Conservation (phyloP, 2,113 vertebrate species). For the Dicrurus megarhynchus region DNA sequence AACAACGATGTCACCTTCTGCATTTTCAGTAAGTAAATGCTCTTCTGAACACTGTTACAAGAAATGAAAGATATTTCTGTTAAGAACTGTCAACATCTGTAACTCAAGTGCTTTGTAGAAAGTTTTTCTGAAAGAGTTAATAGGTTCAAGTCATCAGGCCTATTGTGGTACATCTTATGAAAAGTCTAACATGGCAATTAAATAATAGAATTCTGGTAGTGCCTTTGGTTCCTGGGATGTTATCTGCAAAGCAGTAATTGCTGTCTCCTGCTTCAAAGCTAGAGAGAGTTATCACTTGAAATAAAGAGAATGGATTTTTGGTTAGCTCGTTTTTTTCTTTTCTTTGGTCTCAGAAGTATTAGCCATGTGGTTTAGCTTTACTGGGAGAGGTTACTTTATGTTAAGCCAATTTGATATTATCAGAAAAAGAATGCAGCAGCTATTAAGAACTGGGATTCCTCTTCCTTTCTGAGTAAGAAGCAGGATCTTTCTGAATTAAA, state of each 20-base stretch:
- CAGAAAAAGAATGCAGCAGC: background rate
- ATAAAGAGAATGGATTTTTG: background rate
- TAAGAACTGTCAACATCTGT: background rate
- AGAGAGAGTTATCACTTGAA: background rate
- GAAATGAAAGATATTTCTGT: background rate
- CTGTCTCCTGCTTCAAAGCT: background rate
- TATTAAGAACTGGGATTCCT: background rate
- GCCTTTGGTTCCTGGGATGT: background rate
- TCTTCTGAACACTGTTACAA: background rate
- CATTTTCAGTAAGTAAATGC: conserved; percentile 61
- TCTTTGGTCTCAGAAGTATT: background rate
- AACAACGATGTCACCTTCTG: background rate
- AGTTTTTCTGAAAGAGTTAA: background rate
- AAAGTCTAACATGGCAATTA: background rate
- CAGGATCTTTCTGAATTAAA: background rate
- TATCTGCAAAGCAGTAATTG: background rate
- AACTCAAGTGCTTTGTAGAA: background rate
- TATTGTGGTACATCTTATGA: background rate
- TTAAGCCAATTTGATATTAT: background rate
- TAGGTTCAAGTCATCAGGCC: background rate
- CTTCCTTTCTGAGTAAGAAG: background rate
- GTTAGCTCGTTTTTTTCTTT: background rate
- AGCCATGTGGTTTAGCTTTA: background rate
- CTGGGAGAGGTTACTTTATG: background rate
- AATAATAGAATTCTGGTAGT: background rate